Evolutionary conservation across 2,113 vertebrate species (phyloP).

Genomic region (Prunella himalayana): DNA sequence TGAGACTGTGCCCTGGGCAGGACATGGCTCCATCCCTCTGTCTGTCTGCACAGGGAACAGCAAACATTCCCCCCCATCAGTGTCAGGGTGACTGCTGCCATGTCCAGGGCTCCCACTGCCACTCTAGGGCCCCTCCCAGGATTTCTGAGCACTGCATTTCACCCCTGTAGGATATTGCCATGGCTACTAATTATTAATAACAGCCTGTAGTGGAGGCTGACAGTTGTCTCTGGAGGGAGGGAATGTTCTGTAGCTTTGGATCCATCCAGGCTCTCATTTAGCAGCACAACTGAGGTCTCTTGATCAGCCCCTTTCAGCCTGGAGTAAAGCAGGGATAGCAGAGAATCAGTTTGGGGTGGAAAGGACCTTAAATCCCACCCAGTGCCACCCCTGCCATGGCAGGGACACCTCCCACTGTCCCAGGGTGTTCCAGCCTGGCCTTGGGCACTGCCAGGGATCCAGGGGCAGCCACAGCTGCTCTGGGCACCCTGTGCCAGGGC

Average conservation of each 20-base stretch:
- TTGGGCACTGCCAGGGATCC: neutral
- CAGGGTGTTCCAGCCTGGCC: rapidly evolving
- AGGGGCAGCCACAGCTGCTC: neutral
- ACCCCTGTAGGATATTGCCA: neutral
- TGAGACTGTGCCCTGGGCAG: neutral
- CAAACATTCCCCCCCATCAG: neutral
- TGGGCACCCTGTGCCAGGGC: neutral
- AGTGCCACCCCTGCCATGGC: neutral
- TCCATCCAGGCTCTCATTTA: neutral
- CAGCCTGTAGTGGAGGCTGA: neutral
- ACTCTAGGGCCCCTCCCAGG: neutral
- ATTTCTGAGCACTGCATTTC: neutral
- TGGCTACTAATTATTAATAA: neutral
- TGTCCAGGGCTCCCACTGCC: neutral
- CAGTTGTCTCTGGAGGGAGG: neutral
- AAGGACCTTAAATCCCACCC: neutral
- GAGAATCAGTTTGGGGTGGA: neutral
- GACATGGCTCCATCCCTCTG: rapidly evolving
- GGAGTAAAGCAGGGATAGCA: neutral
- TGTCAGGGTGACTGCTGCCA: neutral
- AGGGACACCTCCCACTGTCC: neutral
- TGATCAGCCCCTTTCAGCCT: neutral
- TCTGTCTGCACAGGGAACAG: neutral
- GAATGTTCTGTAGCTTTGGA: neutral
- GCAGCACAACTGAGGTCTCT: neutral